Evolutionary conservation across 2,797 vertebrate genomes (phyloP), one percentile per base, ranked within the genome.

Genomic region (Eulemur albifrons): DNA sequence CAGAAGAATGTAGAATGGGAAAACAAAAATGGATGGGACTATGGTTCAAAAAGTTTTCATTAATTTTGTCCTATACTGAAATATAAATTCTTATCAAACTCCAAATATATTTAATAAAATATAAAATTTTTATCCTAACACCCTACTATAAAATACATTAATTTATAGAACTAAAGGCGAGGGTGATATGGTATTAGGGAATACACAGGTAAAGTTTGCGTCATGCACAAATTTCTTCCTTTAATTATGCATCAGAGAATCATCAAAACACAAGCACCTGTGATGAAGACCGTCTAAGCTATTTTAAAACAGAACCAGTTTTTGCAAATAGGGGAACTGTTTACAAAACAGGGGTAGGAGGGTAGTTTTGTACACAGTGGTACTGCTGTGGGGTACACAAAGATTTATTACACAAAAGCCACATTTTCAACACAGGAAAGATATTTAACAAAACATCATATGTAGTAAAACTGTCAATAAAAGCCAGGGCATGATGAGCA

Each of bases 261-360:
- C 48, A 72, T 61, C 25, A 57, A 81, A 94, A 79, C 40, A 83
- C 2, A 79, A 92, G 52, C 6, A 73, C 14, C 35, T 57, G 59
- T 18, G 14, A 81, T 30, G 48, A 23, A 95, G 20, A 6, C 45
- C 43, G 69, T 73, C 45, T 67, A 75, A 48, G 48, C 32, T 83
- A 89, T 59, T 96, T 96, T 69, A 76, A 92, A 93, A 72, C 7
- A 94, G 81, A 94, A 65, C 5, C 21, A 72, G 45, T 70, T 90
- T 88, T 52, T 83, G 9, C 73, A 82, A 88, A 75, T 4, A 67
- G 8, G 2, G 15, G 15, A 61, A 61, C 54, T 81, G 27, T 80
- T 57, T 80, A 57, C 52, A 57, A 85, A 90, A 75, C 9, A 67
- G 6, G 1, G 15, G 17, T 43, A 20, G 54, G 43, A 27, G 59